phyloP scores from a whole-genome alignment of 2,113 vertebrate species.

The Hypanus sabinus region DNA sequence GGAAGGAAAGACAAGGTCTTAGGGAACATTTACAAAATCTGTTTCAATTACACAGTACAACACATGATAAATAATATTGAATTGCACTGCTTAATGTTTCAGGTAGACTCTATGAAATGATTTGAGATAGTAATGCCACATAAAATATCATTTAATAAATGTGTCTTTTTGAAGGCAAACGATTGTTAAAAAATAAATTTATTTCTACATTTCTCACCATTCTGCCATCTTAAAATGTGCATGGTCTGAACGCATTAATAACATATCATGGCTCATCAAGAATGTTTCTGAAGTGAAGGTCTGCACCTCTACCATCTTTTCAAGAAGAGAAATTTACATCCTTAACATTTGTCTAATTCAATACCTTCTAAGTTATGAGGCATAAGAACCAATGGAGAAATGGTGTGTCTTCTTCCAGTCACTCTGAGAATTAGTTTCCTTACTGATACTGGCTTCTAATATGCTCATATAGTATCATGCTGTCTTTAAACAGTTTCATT shows the following conservation, averaged over 20 bases:
- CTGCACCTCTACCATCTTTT: too few relatives aligned
- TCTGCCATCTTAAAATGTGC: background rate
- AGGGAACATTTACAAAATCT: background rate
- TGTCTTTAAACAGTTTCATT: background rate
- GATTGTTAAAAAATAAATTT: background rate
- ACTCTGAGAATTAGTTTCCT: background rate
- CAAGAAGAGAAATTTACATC: too few relatives aligned
- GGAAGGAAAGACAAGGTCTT: background rate
- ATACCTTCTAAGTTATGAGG: background rate
- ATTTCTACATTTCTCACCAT: background rate
- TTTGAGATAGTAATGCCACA: too few relatives aligned
- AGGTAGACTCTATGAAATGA: background rate
- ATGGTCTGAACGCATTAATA: background rate
- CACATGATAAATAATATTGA: background rate
- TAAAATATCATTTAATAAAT: background rate
- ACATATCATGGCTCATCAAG: too few relatives aligned
- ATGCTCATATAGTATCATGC: background rate
- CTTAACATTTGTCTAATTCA: background rate
- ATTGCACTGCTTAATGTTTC: background rate
- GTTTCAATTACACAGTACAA: background rate
- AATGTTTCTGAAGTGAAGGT: too few relatives aligned
- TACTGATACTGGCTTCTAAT: constrained; percentile 3
- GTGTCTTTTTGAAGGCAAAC: background rate
- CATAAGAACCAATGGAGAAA: background rate
- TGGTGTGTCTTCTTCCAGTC: background rate